A percentile compares a stretch with the other conserved stretches of the same genome.
These are phyloP conservation scores for Ceryle rudis DNA, from an alignment of 2,797 vertebrate genomes.

Conservation along the genomic window DNA sequence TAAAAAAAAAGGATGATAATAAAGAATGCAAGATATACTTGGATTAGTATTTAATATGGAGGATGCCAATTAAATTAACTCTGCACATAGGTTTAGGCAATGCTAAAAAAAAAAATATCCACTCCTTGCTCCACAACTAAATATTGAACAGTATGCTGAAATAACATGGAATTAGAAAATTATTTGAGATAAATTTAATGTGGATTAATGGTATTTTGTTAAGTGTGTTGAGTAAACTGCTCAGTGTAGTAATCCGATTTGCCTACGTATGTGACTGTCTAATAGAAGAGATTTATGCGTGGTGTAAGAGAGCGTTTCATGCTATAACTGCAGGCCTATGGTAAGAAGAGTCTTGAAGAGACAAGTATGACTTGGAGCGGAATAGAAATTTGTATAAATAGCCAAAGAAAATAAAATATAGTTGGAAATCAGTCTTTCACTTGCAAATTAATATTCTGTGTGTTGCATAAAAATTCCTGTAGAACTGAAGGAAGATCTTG, in stretches of 20 bases:
- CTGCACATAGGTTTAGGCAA: neutral
- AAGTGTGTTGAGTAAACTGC: neutral
- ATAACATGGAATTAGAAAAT: neutral
- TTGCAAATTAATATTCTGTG: neutral
- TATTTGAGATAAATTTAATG: neutral
- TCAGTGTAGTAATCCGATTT: neutral
- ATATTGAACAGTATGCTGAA: neutral
- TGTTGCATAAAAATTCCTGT: neutral
- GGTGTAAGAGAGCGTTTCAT: neutral
- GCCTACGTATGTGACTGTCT: neutral
- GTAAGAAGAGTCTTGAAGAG: neutral
- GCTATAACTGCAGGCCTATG: neutral
- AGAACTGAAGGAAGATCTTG: neutral
- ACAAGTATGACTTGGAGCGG: neutral
- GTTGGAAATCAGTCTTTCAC: neutral
- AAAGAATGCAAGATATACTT: neutral
- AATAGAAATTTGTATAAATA: neutral
- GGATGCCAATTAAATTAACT: neutral
- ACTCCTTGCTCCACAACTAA: neutral
- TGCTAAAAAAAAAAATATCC: neutral
- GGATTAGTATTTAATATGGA: neutral
- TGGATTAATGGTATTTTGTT: slow-evolving; percentile 7
- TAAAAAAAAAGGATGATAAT: neutral
- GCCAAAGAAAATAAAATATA: neutral
- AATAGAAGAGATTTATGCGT: neutral